Percentiles rank a stretch among this genome's conserved stretches.
Conservation (phyloP, 2,888 invertebrate species). For the Lasiommata megera region DNA sequence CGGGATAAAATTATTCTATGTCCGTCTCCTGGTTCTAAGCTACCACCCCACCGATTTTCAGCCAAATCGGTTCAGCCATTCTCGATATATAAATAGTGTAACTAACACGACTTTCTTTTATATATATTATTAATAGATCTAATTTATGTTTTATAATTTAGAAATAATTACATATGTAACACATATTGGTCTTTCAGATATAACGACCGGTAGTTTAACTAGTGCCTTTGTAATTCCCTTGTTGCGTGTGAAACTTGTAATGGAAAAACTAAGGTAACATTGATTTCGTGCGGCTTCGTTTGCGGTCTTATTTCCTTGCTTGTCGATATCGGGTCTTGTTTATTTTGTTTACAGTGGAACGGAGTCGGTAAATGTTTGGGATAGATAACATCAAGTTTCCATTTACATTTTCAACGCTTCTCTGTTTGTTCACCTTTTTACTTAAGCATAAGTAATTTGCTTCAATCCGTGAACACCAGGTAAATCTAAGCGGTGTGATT, state of each 20-base stretch:
- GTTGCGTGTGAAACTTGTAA: constrained; percentile 54
- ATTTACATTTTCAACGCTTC: constrained; percentile 12
- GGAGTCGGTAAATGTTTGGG: constrained; percentile 1
- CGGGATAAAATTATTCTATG: too few species aligned
- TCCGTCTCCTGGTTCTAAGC: too few species aligned
- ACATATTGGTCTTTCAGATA: background rate
- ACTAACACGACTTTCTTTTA: too few species aligned
- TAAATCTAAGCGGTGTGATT: too few species aligned
- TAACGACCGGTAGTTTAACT: background rate
- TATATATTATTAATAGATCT: too few species aligned
- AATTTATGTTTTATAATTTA: too few species aligned
- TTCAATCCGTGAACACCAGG: too few species aligned
- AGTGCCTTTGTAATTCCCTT: constrained; percentile 29
- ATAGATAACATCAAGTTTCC: constrained; percentile 21
- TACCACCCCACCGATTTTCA: too few species aligned
- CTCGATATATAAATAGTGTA: too few species aligned
- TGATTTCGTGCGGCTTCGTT: constrained; percentile 19
- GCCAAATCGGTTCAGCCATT: too few species aligned
- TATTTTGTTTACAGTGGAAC: constrained; percentile 18
- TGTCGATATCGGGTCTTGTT: constrained; percentile 19
- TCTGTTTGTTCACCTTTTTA: background rate
- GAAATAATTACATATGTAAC: background rate
- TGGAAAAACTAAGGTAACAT: constrained; percentile 50
- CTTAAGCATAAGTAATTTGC: too few species aligned
- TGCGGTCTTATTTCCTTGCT: constrained; percentile 17